A percentile compares a stretch with the other conserved stretches of the same genome.
Evolutionary conservation across 2,888 invertebrate genomes (phyloP).

Genomic region (Harmothoe impar): DNA sequence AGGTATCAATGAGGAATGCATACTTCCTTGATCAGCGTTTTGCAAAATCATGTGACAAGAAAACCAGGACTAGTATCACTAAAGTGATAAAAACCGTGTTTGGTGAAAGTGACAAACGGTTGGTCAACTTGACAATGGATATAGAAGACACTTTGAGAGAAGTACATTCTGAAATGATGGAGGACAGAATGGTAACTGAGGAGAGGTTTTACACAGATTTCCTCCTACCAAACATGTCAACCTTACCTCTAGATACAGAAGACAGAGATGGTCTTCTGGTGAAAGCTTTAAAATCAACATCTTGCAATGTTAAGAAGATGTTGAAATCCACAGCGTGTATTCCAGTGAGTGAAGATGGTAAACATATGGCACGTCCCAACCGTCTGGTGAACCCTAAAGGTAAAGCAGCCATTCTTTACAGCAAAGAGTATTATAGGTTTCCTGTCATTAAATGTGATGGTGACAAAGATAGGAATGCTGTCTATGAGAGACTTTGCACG

Average conservation of each 20-base stretch:
- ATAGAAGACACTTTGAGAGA: neutral
- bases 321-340: neutral
- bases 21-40: neutral
- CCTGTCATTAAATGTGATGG: neutral
- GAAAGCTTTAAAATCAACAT: neutral
- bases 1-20: neutral
- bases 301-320: neutral
- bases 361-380: neutral
- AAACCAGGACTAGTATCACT: neutral
- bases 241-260: neutral
- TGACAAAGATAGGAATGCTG: neutral
- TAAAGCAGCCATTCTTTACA: neutral
- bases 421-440: neutral
- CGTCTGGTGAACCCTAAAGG: constrained; percentile 8
- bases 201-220: neutral
- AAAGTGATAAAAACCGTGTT: neutral
- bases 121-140: neutral
- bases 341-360: neutral
- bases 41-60: neutral
- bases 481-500: neutral
- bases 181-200: neutral
- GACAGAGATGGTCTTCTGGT: neutral
- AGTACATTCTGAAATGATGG: neutral
- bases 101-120: neutral
- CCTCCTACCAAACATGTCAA: neutral